Base-by-base conservation (phyloP, 2,797 vertebrate species). In the Calcarius lapponicus region DNA sequence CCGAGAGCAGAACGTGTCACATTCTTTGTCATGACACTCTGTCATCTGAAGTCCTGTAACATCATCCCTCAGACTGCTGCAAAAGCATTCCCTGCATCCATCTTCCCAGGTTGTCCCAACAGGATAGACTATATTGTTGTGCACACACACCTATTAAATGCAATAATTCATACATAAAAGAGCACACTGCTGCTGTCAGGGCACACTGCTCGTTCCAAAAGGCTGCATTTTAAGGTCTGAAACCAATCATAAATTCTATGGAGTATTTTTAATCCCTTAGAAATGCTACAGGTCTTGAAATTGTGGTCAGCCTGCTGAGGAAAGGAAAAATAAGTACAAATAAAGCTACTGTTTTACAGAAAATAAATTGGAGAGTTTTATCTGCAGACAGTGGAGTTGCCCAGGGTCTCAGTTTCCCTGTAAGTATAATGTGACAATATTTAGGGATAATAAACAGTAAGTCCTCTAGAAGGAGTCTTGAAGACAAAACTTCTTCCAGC, bases 61-160 rank as follows among this genome's bases (percentile, higher is more conserved):
- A 21, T 95, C 96, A 91, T 99, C 99, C 85, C 97, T 98, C 80
- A 97, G 95, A 50, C 97, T 83, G 0, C 98, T 99, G 96, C 99
- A 99, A 34, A 92, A 97, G 81, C 99, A 99, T 19, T 96, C 97
- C 32, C 98, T 96, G 17, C 99, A 99, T 38, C 97, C 98, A 47
- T 99, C 98, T 60, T 99, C 98, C 99, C 99, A 99, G 60, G 97
- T 93, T 43, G 96, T 98, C 62, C 99, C 99, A 92, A 98, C 50
- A 0, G 98, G 97, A 91, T 99, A 98, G 84, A 98, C 91, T 79
- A 98, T 96, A 45, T 97, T 98, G 22, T 96, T 98, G 80, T 99
- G 98, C 83, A 99, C 98, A 83, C 99, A 99, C 66, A 99, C 99
- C 99, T 99, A 90, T 36, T 17, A 72, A 94, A 92, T 21, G 34